phyloP scores from a whole-genome alignment of 2,113 vertebrate species.

The Labeo rohita region DNA sequence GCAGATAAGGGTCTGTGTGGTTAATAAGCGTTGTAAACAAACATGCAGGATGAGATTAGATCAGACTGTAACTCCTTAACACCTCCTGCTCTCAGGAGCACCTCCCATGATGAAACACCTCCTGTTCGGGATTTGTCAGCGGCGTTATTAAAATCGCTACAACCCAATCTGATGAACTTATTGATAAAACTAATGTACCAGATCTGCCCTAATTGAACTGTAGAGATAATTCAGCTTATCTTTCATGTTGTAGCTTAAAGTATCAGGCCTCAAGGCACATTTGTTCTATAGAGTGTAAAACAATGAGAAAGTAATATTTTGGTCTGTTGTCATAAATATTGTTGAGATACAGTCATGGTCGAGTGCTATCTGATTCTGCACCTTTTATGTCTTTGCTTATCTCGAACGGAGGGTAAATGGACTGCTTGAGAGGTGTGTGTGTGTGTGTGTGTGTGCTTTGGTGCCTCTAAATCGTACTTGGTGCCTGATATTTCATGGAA shows the following conservation, averaged over 20 bases:
- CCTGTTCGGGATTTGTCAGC: conserved; percentile 33
- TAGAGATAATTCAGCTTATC: conserved; percentile 50
- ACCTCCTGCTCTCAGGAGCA: conserved; percentile 4
- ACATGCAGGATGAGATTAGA: conserved; percentile 44
- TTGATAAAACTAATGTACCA: conserved; percentile 61
- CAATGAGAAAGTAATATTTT: conserved; percentile 40
- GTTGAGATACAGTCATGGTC: conserved; percentile 22
- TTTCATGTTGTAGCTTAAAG: conserved; percentile 22
- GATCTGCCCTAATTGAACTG: conserved; percentile 56
- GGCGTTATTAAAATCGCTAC: conserved; percentile 41
- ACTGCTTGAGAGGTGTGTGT: neutral
- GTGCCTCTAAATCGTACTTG: neutral
- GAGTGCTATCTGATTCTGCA: neutral
- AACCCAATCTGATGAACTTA: conserved; percentile 49
- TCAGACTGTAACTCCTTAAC: conserved; percentile 26
- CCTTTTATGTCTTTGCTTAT: conserved; percentile 30
- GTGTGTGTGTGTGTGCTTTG: neutral
- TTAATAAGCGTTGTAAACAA: conserved; percentile 36
- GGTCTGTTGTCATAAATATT: conserved; percentile 43
- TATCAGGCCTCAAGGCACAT: conserved; percentile 28
- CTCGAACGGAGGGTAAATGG: conserved; percentile 28
- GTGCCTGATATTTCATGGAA: neutral
- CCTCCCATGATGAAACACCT: conserved; percentile 40
- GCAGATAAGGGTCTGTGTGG: neutral
- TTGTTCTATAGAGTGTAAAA: conserved; percentile 37